A percentile compares a stretch with the other conserved stretches of the same genome.
These are phyloP conservation scores for Grapholita molesta DNA, from an alignment of 1,140 invertebrate species.

Conservation along the genomic window DNA sequence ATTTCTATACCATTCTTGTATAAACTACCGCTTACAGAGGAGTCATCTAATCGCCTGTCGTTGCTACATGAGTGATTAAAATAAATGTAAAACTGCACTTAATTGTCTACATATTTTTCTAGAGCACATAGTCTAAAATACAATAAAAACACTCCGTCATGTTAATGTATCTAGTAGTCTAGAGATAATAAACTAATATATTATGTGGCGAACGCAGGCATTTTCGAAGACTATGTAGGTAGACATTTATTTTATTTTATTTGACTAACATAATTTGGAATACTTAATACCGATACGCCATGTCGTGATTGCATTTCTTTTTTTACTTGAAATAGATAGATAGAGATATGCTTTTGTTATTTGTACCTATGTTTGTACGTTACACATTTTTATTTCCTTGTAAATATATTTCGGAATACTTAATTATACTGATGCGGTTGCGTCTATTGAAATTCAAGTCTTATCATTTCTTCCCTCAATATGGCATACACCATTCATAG, in stretches of 20 bases:
- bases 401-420: conserved; percentile 70
- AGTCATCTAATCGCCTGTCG: not conserved
- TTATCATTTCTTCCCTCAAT: not conserved
- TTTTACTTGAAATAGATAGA: conserved; percentile 53
- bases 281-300: not conserved
- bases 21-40: not conserved
- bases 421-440: conserved; percentile 64
- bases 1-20: conserved; percentile 24
- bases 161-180: not conserved
- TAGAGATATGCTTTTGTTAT: conserved; percentile 72
- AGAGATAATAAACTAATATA: not conserved
- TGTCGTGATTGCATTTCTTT: conserved; percentile 51
- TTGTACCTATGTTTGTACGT: conserved; percentile 33
- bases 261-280: not conserved
- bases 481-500: too few relatives aligned
- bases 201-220: conserved; percentile 10
- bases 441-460: conserved; percentile 44
- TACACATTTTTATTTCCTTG: conserved; percentile 62
- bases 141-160: conserved; percentile 9
- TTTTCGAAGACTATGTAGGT: not conserved
- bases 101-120: conserved; percentile 7
- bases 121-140: conserved; percentile 7
- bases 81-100: not conserved
- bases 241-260: conserved; percentile 20
- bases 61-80: not conserved